Percentiles rank a stretch among this genome's conserved stretches.
phyloP scores from a whole-genome alignment of 1,140 invertebrate species.

The Bemisia tabaci region DNA sequence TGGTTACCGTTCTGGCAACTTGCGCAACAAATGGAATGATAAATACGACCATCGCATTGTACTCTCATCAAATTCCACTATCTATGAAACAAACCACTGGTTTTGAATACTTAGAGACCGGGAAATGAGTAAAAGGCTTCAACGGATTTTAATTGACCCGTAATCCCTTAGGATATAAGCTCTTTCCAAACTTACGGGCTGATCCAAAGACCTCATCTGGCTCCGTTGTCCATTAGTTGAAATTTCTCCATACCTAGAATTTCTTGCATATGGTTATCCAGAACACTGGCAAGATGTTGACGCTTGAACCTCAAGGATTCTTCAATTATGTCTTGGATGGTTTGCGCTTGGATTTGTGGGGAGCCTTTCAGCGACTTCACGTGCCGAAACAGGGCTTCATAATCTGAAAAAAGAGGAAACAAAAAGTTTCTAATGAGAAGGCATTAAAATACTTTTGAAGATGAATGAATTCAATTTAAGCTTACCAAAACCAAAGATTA shows the following conservation, averaged over 20 bases:
- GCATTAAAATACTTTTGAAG: too few species aligned
- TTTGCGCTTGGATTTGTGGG: slow-evolving; percentile 46
- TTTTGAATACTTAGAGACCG: too few species aligned
- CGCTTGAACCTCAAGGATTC: slow-evolving; percentile 71
- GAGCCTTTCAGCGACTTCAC: slow-evolving; percentile 56
- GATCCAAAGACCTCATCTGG: neutral
- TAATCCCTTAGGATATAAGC: neutral
- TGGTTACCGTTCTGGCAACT: too few species aligned
- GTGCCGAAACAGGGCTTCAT: slow-evolving; percentile 50
- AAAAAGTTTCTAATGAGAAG: too few species aligned
- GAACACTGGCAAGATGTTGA: slow-evolving; percentile 46
- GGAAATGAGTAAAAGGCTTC: neutral
- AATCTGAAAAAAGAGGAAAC: slow-evolving; percentile 47
- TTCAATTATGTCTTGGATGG: slow-evolving; percentile 57
- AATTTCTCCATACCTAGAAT: neutral
- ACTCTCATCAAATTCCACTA: too few species aligned
- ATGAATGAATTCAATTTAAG: too few species aligned
- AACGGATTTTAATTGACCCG: neutral
- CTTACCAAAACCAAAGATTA: too few species aligned
- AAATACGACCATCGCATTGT: too few species aligned
- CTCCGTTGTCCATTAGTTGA: neutral
- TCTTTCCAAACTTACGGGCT: neutral
- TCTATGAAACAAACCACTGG: too few species aligned
- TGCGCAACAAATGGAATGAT: too few species aligned
- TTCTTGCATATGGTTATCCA: slow-evolving; percentile 33